Percentiles rank a stretch among this genome's conserved stretches.
Evolutionary conservation across 2,888 invertebrate species (phyloP).

Genomic region (Magallana nippona): DNA sequence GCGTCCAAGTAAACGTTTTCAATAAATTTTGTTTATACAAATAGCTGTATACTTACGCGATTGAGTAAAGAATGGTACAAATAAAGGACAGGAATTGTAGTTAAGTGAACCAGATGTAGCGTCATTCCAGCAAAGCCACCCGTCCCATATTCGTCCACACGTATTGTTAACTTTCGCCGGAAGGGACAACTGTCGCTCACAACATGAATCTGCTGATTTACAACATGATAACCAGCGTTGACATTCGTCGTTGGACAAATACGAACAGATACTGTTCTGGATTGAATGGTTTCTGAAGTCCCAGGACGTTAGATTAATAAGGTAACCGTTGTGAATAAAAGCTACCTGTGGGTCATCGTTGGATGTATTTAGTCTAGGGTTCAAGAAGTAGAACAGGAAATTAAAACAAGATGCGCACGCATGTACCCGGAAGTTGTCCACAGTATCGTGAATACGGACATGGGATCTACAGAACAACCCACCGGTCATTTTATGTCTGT

Average conservation of each 20-base stretch:
- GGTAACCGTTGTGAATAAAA: background rate
- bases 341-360: background rate
- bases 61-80: slow-evolving; percentile 59
- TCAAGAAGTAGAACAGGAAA: slow-evolving; percentile 10
- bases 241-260: slow-evolving; percentile 60
- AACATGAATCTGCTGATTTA: slow-evolving; percentile 62
- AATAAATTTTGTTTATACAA: no score
- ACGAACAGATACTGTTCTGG: slow-evolving; percentile 57
- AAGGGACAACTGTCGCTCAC: slow-evolving; percentile 55
- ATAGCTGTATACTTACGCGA: slow-evolving; percentile 58
- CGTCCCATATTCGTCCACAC: slow-evolving; percentile 73
- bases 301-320: background rate
- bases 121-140: slow-evolving; percentile 72
- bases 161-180: slow-evolving; percentile 48
- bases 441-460: background rate
- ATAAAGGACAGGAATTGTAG: slow-evolving; percentile 64
- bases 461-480: background rate
- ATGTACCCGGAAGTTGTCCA: background rate
- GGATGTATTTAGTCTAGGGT: background rate
- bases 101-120: slow-evolving; percentile 54
- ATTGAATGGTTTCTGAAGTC: slow-evolving; percentile 28
- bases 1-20: no score
- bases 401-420: slow-evolving; percentile 2
- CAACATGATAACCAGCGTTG: slow-evolving; percentile 67
- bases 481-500: background rate